Evolutionary conservation across 2,888 invertebrate species (phyloP).

Genomic region (Lasioglossum calceatum): DNA sequence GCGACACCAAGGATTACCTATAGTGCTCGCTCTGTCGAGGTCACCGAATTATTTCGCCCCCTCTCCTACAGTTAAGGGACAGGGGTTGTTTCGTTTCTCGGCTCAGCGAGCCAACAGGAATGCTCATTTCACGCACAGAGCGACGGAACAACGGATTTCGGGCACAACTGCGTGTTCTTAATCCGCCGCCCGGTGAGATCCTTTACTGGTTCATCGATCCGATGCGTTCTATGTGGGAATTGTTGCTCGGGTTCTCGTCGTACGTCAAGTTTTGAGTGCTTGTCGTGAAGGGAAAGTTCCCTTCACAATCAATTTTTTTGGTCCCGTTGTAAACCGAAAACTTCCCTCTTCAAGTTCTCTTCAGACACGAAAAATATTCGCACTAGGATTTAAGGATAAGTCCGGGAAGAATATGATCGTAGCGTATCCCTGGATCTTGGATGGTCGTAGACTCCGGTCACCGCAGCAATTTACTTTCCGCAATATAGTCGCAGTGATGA

Average conservation of each 20-base stretch:
- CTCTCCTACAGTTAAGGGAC: conserved; percentile 31
- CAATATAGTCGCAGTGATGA: conserved; percentile 80
- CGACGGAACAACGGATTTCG: not conserved
- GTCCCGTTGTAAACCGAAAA: not conserved
- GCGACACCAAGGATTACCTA: conserved; percentile 73
- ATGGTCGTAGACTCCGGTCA: conserved; percentile 42
- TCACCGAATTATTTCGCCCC: conserved; percentile 73
- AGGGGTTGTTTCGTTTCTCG: conserved; percentile 61
- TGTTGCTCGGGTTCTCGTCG: not conserved
- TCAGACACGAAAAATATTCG: not conserved
- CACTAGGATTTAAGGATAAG: too few relatives aligned
- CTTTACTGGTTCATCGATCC: not conserved
- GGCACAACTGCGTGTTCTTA: conserved; percentile 30
- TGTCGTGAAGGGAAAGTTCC: not conserved
- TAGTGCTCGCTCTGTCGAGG: conserved; percentile 67
- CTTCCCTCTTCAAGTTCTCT: too few relatives aligned
- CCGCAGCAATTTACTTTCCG: conserved; percentile 79
- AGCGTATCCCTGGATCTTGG: conserved; percentile 10
- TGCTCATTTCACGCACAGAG: conserved; percentile 62
- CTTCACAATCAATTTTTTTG: not conserved
- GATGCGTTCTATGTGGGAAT: not conserved
- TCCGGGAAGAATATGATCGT: too few relatives aligned
- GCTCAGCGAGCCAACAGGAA: conserved; percentile 56
- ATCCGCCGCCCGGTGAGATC: conserved; percentile 12
- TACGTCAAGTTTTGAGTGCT: not conserved